Evolutionary conservation across 1,140 invertebrate species (phyloP).

Genomic region (Cyrtorhinus lividipennis): DNA sequence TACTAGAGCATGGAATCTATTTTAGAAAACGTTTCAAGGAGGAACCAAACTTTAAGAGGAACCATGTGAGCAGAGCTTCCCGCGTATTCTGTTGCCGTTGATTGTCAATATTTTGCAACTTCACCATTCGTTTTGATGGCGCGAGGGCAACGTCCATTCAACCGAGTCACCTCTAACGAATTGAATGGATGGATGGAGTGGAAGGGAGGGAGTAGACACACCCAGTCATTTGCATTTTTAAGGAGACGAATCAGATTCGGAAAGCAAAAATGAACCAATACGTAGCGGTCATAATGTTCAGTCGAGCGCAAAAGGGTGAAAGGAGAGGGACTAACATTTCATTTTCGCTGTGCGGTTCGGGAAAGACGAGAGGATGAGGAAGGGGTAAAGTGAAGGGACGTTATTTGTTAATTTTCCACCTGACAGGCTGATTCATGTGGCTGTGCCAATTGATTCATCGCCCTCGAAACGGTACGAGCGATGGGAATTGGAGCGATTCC

Average conservation of each 20-base stretch:
- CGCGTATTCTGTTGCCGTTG: too few relatives aligned
- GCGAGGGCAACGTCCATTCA: too few relatives aligned
- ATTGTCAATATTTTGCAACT: too few relatives aligned
- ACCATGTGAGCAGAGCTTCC: too few relatives aligned
- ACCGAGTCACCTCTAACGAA: too few relatives aligned
- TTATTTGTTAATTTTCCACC: conserved; percentile 10
- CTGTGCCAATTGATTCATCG: background rate
- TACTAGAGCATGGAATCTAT: too few relatives aligned
- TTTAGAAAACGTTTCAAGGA: too few relatives aligned
- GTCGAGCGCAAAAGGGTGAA: background rate
- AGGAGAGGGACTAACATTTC: background rate
- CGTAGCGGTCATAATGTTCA: background rate
- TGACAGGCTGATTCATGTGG: conserved; percentile 6
- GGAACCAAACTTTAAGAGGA: too few relatives aligned
- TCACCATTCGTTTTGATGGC: too few relatives aligned
- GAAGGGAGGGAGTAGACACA: too few relatives aligned
- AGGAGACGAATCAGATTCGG: background rate
- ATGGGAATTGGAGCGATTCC: background rate
- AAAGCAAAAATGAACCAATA: background rate
- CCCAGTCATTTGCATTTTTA: background rate
- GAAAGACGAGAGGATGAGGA: background rate
- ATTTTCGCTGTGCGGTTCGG: background rate
- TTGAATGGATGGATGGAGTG: too few relatives aligned
- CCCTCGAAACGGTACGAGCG: background rate
- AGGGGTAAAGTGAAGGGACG: background rate